These are phyloP conservation scores for Cerceris rybyensis DNA, from an alignment of 2,888 invertebrate genomes.

Conservation along the genomic window DNA sequence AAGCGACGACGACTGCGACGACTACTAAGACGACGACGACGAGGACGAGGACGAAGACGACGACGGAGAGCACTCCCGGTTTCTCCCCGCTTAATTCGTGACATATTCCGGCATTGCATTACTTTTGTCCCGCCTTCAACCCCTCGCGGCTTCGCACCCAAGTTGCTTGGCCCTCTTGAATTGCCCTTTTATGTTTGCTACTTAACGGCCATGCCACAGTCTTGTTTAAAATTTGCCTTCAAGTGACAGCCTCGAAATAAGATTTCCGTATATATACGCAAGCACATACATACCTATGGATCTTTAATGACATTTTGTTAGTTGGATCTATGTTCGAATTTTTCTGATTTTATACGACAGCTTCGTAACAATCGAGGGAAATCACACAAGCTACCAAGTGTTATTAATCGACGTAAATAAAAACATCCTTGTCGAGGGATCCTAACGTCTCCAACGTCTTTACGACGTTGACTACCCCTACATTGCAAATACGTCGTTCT, in stretches of 20 bases:
- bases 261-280: background rate
- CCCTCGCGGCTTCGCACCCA: conserved; percentile 57
- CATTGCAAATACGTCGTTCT: conserved; percentile 3
- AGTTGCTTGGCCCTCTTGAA: conserved; percentile 51
- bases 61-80: conserved; percentile 75
- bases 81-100: conserved; percentile 80
- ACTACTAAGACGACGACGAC: conserved; percentile 55
- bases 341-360: no score
- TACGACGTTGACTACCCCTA: conserved; percentile 6
- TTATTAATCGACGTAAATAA: no score
- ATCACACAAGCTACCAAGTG: no score
- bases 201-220: conserved; percentile 45
- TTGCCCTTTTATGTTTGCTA: conserved; percentile 63
- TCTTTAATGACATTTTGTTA: no score
- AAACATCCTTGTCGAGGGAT: background rate
- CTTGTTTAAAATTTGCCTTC: conserved; percentile 43
- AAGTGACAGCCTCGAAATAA: background rate
- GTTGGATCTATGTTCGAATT: no score
- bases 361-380: no score
- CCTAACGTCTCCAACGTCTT: conserved; percentile 3
- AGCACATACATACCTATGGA: background rate
- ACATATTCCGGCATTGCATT: conserved; percentile 81
- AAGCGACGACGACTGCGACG: conserved; percentile 77
- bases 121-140: conserved; percentile 69
- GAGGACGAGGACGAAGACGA: conserved; percentile 70